Base-by-base conservation (phyloP, 2,888 invertebrate genomes). In the Ypsolopha scabrella region DNA sequence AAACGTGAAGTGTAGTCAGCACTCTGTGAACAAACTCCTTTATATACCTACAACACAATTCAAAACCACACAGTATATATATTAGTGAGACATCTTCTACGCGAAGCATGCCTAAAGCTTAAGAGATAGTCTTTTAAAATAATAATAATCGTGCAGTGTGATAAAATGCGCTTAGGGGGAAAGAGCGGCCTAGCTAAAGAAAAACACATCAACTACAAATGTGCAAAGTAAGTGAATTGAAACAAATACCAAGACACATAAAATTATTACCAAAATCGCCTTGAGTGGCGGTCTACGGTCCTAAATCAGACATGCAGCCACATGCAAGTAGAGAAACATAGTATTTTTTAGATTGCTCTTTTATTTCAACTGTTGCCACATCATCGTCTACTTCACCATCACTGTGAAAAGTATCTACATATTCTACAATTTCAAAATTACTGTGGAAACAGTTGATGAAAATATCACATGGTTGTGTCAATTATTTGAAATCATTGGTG, bases 121-220 rank as follows among this genome's bases (percentile, higher is more conserved):
- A 49, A 85, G 82, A 83, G 80, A 83, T 69, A 83, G 67, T 68
- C 14, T 58, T 64, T 58, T 70, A 70, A 85, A 82, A 83, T 80
- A 80, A 86, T 80, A 79, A 49, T 81, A 86, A 83, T 77, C 82
- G 86, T 85, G 86, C 85, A 71, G 75, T 77, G 85, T 86, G 83
- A 72, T 81, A 83, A 85, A 48, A 83, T 83, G 82, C 81, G 73
- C 64, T 72, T 80, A 65, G 80, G 82, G 24, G 83, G 78, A 80
- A 77, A 82, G 81, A 82, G 82, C 81, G 68, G 81, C 83, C 80
- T 85, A 82, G 82, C 82, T 82, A 85, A 85, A 79, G 70, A 78
- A 81, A 24, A 82, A 79, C 75, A 81, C 80, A 78, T 67, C 76
- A 70, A 80, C 82, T 83, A 83, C 73, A 71, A 80, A 82, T 80